phyloP scores from a whole-genome alignment of 2,113 vertebrate genomes.

The Nymphicus hollandicus region DNA sequence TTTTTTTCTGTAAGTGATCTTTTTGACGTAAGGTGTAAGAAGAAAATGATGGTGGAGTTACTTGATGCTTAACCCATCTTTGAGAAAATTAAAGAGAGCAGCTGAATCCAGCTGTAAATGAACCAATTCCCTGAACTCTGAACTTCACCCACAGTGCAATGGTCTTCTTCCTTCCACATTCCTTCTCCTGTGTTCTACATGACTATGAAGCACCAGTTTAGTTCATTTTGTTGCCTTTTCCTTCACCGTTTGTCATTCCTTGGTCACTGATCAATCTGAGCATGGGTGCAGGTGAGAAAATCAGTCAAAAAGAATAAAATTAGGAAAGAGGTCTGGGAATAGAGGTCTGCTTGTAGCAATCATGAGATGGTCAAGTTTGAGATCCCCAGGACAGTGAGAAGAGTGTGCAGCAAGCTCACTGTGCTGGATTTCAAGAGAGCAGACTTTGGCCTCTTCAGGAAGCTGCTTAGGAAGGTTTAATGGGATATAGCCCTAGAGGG shows the following conservation, averaged over 20 bases:
- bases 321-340: neutral
- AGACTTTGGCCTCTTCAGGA: too few species aligned
- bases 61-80: neutral
- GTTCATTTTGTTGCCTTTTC: neutral
- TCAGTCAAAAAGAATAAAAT: neutral
- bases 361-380: too few species aligned
- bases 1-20: neutral
- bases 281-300: neutral
- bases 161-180: neutral
- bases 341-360: neutral
- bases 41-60: neutral
- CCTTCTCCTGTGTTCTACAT: neutral
- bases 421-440: too few species aligned
- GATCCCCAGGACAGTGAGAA: too few species aligned
- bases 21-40: neutral
- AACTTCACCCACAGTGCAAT: neutral
- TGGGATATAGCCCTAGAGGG: too few species aligned
- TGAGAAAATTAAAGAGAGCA: neutral
- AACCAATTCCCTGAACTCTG: neutral
- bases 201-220: neutral
- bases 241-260: neutral
- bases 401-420: too few species aligned
- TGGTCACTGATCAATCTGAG: neutral
- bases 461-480: too few species aligned
- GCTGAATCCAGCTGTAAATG: neutral